Base-by-base conservation (phyloP, 2,888 invertebrate genomes). In the Eilema griseolum region DNA sequence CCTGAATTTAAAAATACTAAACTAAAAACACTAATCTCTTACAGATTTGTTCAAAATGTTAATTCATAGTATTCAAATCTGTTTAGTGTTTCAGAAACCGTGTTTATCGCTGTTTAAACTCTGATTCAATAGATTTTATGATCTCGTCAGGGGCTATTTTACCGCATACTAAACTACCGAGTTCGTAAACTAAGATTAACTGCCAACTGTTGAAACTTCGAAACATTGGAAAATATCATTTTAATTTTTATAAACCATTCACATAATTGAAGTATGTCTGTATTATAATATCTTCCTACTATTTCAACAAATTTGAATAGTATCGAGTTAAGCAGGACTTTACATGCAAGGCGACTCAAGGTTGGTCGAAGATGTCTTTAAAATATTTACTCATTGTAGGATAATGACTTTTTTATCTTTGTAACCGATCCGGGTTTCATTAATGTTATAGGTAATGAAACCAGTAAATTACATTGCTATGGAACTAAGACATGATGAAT, bases 41-140 rank as follows among this genome's bases (percentile, higher is more conserved):
- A n/a, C 20, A 20, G 20, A 46, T 20, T 46, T 20, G 20, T 20
- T 37, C 10, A 24, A 61, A n/a, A 52, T 46, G 52, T 64, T 52
- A 23, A 61, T 67, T 76, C 28, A 37, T 70, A 66, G 64, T 69
- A 65, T 73, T 74, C 3, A 5, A 3, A 3, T 28, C 5, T 84
- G 81, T 66, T 77, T 72, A 78, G 70, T 84, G 79, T 83, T 75
- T 46, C 63, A 72, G 69, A 67, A 77, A 64, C 63, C 24, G 61
- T 76, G 76, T 80, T 75, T 71, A 78, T 79, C 66, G 71, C 71
- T 72, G 66, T 70, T 66, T 76, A 61, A 79, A 79, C 79, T 64
- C 81, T 78, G 79, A 81, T 79, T 75, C 64, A 72, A 76, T 74
- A 80, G 14, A 76, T 80, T 84, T 83, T 80, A 79, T 77, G 74